Percentiles rank a stretch among this genome's conserved stretches.
These are phyloP conservation scores for Salminus brasiliensis DNA, from an alignment of 2,113 vertebrate genomes.

Conservation along the genomic window DNA sequence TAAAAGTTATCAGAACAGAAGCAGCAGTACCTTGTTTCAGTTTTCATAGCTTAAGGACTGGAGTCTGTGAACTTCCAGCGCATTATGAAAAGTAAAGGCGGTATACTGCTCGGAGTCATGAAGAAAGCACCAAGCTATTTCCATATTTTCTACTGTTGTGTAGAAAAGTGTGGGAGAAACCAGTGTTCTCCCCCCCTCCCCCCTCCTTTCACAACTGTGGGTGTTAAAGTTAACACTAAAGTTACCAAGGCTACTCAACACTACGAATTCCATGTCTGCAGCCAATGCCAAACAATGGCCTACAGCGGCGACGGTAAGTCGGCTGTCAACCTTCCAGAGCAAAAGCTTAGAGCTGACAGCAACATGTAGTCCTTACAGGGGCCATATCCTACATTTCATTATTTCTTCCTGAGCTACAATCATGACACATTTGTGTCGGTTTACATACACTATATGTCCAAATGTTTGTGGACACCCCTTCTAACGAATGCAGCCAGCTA, in stretches of 20 bases:
- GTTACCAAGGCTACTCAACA: neutral
- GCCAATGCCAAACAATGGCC: neutral
- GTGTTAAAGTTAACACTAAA: neutral
- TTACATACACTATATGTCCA: too few species aligned
- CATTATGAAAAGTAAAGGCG: neutral
- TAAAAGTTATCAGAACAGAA: neutral
- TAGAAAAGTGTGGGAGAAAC: neutral
- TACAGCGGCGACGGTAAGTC: neutral
- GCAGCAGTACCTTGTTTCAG: neutral
- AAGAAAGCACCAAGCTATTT: neutral
- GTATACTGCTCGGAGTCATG: neutral
- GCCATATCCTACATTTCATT: neutral
- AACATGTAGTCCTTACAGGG: neutral
- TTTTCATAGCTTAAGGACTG: conserved; percentile 13
- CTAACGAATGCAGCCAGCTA: too few species aligned
- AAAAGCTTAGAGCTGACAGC: neutral
- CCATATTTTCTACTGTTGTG: neutral
- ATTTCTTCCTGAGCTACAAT: too few species aligned
- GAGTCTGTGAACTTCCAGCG: conserved; percentile 12
- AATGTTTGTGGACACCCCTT: too few species aligned
- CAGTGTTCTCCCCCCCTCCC: too few species aligned
- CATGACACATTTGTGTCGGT: too few species aligned
- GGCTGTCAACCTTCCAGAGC: neutral
- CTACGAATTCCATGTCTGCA: neutral
- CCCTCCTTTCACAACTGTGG: neutral